Evolutionary conservation across 2,888 invertebrate genomes (phyloP), one percentile per base, ranked within the genome.

Genomic region (Drosophila robusta): DNA sequence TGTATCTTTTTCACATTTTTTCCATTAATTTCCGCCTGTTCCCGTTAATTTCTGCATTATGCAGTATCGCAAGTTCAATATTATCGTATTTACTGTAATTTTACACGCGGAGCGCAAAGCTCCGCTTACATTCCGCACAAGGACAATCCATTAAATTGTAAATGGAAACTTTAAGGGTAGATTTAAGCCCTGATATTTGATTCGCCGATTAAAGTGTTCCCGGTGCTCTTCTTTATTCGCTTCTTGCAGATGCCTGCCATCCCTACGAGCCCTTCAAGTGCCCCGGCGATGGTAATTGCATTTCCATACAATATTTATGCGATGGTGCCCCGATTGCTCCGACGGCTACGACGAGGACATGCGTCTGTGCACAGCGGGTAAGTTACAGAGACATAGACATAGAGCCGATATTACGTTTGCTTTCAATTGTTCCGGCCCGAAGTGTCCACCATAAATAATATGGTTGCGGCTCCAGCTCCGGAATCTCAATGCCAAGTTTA

Each of bases 211-310:
- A 36, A 29, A 41, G 29, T 26, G 24, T 42, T 50, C 32, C 71
- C 52, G 39, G 24, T 34, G 8, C 14, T 46, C 56, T 36, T 22
- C 14, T 18, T 24, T 66, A 26, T 12, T 38, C 14, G 47, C 44
- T 38, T 34, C 32, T 92, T 92, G 52, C 91, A 95, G 95, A 94
- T 60, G 94, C 95, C 85, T 98, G 98, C 90, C 98, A 97, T 91
- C 97, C 98, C 1, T 98, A 98, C 93, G 98, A 98, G 93, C 98
- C 98, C 38, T 98, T 98, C 94, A 97, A 97, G 92, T 98, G 98
- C 91, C 98, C 98, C 0, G 97, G 97, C 70, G 97, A 97, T 90
- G 97, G 96, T 34, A 96, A 96, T 92, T 98, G 98, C 93, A 98
- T 98, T 93, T 98, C 98, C 76, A 98, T 98, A 92, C 98, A 98